Evolutionary conservation across 2,888 invertebrate genomes (phyloP), one percentile per base, ranked within the genome.

Genomic region (Sthenelais limicola): DNA sequence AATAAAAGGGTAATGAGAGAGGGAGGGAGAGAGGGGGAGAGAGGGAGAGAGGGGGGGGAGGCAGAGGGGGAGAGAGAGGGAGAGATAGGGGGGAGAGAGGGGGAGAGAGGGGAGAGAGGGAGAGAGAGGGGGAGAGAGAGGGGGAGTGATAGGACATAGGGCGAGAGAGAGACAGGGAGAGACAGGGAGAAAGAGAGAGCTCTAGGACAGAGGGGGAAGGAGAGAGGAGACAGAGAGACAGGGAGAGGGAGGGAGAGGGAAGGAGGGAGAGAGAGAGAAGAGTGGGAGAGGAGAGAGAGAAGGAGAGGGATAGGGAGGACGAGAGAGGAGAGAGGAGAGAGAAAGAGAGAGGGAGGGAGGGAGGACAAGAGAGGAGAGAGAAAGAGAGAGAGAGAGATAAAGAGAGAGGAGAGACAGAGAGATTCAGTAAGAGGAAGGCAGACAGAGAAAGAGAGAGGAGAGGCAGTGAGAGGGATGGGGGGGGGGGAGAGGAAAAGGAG

Each of bases 21-120:
- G 51, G 51, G 51, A 58, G 68, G 35, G 51, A 24, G 68, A 28
- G 68, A 68, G 51, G 49, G 68, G 21, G 68, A 56, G 51, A 24
- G 68, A 28, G 68, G 54, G 51, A 26, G 68, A 58, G 68, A 71
- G 69, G 21, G 66, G 38, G 70, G 21, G 69, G 70, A n/a, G 28
- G 68, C n/a, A 24, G 69, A 28, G 30, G 51, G 70, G n/a, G 26
- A 21, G 28, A 28, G 70, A 21, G 72, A 26, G 72, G 33, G 47
- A 47, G 28, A 32, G 72, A 28, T 24, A 26, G 26, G 21, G 26
- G 30, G 68, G 28, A 9, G 70, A 26, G 71, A 21, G 18, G 9
- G 26, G 30, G 51, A 24, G 24, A 5, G 51, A n/a, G n/a, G 51
- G 21, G 9, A n/a, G 21, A 24, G 51, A 51, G 9, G 51, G 21